These are phyloP conservation scores for Thymelicus acteon DNA, from an alignment of 2,888 invertebrate genomes.

Conservation along the genomic window DNA sequence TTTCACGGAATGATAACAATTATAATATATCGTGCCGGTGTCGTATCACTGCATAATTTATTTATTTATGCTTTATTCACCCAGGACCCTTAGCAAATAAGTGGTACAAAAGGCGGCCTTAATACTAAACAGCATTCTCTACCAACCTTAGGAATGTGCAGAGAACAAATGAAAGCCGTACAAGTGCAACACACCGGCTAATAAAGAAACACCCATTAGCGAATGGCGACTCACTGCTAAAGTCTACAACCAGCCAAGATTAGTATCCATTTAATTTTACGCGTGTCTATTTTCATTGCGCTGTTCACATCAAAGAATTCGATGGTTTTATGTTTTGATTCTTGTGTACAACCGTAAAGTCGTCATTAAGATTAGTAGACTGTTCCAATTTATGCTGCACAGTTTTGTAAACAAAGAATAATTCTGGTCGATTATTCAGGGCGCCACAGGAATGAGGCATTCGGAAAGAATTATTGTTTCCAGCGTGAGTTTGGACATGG, in stretches of 20 bases:
- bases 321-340: slow-evolving; percentile 35
- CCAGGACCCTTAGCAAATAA: too few relatives aligned
- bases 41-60: too few relatives aligned
- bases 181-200: too few relatives aligned
- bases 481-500: background rate
- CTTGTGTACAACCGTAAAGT: slow-evolving; percentile 22
- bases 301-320: slow-evolving; percentile 31
- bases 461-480: slow-evolving; percentile 3
- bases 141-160: too few relatives aligned
- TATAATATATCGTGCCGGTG: too few relatives aligned
- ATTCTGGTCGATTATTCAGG: slow-evolving; percentile 9
- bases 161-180: too few relatives aligned
- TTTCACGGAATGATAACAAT: too few relatives aligned
- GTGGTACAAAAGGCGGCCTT: too few relatives aligned
- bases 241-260: background rate
- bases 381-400: slow-evolving; percentile 26
- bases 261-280: background rate
- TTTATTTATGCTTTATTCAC: too few relatives aligned
- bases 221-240: background rate
- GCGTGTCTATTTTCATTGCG: slow-evolving; percentile 30
- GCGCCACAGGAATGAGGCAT: background rate
- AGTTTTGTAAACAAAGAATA: slow-evolving; percentile 33
- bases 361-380: slow-evolving; percentile 35
- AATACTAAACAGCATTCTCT: too few relatives aligned
- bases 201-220: too few relatives aligned